These are phyloP conservation scores for Gadopsis bispinosus DNA, from an alignment of 2,797 vertebrate genomes.

Conservation along the genomic window DNA sequence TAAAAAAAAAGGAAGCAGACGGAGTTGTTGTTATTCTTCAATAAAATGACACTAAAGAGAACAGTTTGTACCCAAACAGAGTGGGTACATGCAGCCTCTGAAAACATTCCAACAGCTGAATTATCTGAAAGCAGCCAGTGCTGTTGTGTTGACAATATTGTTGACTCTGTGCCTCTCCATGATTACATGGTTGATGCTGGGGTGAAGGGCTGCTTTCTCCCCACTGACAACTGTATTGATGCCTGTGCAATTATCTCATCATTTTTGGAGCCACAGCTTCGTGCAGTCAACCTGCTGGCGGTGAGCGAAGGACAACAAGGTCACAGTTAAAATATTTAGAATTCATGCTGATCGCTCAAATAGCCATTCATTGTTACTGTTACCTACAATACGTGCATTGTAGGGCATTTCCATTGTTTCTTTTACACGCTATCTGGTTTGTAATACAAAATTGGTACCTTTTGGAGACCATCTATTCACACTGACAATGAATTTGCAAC, in stretches of 20 bases:
- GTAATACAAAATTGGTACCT: neutral
- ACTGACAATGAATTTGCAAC: neutral
- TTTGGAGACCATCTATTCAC: neutral
- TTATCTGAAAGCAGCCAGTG: neutral
- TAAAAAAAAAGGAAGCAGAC: neutral
- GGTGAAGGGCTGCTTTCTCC: conserved; percentile 27
- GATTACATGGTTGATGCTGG: conserved; percentile 27
- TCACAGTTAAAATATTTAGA: conserved; percentile 19
- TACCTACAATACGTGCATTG: conserved; percentile 3
- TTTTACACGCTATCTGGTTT: neutral
- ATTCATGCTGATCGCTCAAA: conserved; percentile 23
- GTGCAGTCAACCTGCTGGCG: conserved; percentile 16
- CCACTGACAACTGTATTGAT: conserved; percentile 6
- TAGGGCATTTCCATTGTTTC: conserved; percentile 7
- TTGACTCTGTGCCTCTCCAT: conserved; percentile 14
- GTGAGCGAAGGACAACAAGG: neutral
- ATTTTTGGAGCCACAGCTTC: conserved; percentile 20
- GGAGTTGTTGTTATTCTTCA: neutral
- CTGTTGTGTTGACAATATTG: conserved; percentile 2
- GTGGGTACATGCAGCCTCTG: conserved; percentile 1
- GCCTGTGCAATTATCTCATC: conserved; percentile 20
- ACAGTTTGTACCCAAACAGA: neutral
- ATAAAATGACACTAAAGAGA: neutral
- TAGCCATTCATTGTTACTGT: neutral
- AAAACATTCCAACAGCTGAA: conserved; percentile 1